Base-by-base conservation (phyloP, 2,888 invertebrate genomes). In the Nomada hirtipes region DNA sequence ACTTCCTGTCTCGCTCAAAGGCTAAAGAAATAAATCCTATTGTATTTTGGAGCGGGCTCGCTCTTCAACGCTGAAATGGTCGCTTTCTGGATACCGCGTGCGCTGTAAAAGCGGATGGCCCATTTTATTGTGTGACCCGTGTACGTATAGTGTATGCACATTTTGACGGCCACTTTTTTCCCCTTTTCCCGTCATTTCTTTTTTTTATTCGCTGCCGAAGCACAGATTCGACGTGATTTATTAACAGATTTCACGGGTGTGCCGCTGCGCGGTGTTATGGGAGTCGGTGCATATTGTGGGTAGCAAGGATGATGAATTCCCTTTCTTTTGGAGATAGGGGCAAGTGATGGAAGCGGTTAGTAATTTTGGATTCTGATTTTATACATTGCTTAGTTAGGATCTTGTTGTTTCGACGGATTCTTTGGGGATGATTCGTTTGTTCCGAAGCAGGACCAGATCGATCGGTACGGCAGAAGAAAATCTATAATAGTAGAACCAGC, bases 1-100 rank as follows among this genome's bases (percentile, higher is more conserved):
- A 9, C 36, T 36, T 7, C 4, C 36, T 7, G 36, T 36, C 36
- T 36, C 36, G 29, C 29, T 29, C 29, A 29, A 29, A 29, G 29
- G 29, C 29, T 7, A 36, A 1, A 18, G 42, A 67, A 63, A 80
- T 69, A 82, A 86, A 86, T 86, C 83, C 83, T 83, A 71, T 73
- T 44, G 73, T 86, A 61, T 86, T 83, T 86, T 86, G 64, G 65
- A 50, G 53, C 68, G 18, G 18, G 78, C 29, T 50, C 57, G 63
- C 59, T 55, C 63, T 65, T 61, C 55, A 70, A 20, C 20, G 60
- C 9, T 13, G 60, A 64, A 61, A 74, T 44, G 26, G 15, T 29
- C 65, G 67, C 80, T 82, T 80, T 72, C 76, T 70, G 61, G 29
- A 13, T 61, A 75, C 44, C 36, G 50, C 55, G 13, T 11, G 44